Base-by-base conservation (phyloP, 2,888 invertebrate species). In the Spisula solida region DNA sequence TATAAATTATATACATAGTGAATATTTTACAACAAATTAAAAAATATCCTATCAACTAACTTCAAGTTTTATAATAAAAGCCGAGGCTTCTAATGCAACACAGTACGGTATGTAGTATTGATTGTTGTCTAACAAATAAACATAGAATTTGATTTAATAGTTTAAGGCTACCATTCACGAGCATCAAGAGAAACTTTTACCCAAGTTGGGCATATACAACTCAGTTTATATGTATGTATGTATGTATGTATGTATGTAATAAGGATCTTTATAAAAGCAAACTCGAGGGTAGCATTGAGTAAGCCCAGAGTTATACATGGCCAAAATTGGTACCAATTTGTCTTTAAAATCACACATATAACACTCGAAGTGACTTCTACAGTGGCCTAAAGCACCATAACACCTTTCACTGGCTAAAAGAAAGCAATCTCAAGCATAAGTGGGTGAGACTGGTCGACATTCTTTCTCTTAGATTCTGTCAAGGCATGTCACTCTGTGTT, bases 161-260 rank as follows among this genome's bases (percentile, higher is more conserved):
- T 66, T 66, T 66, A 6, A 66, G 25, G 60, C 25, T 66, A 66
- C 20, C 60, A 66, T 25, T 25, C 60, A 12, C 60, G n/a, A 66
- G 10, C 60, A 66, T 66, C 25, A 0, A 66, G 60, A 66, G 25
- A 66, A 66, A 66, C n/a, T 66, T 25, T 66, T 66, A 66, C 60
- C 60, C 25, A 66, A 66, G 60, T 34, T 75, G 75, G 75, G 31
- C 75, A 75, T 75, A 75, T 75, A 75, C 2, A 75, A 14, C 75
- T 34, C 75, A 6, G 75, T 60, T 70, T 90, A 88, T 89, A 89
- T 91, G 91, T 88, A 89, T 91, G 91, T 91, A 91, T 91, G 89
- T 89, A 89, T 91, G 91, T 88, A 89, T 91, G 91, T 91, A 91
- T 91, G 89, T 91, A 90, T 91, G 89, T 91, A 91, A 83, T 87